Evolutionary conservation across 2,113 vertebrate genomes (phyloP).

Genomic region (Colossoma macropomum): DNA sequence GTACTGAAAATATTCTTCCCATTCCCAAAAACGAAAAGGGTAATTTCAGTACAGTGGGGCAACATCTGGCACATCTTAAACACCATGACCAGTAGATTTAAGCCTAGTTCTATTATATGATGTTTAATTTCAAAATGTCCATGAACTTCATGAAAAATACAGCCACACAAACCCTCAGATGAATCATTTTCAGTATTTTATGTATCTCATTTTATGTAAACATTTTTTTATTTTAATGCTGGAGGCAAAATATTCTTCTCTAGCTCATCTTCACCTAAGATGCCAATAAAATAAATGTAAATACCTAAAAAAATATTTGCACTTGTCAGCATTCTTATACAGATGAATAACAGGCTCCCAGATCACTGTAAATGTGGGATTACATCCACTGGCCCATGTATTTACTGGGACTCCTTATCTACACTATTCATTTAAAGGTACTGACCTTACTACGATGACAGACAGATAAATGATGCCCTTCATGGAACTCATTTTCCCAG

Average conservation of each 20-base stretch:
- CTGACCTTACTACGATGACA: background rate
- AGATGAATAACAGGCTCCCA: background rate
- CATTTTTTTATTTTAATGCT: too few species aligned
- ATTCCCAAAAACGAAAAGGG: background rate
- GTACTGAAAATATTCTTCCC: background rate
- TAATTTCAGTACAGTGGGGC: too few species aligned
- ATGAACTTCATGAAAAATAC: too few species aligned
- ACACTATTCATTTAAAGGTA: background rate
- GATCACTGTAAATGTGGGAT: background rate
- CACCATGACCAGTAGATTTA: background rate
- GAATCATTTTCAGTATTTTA: too few species aligned
- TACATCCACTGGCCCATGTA: background rate
- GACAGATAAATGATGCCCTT: background rate
- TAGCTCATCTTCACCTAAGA: too few species aligned
- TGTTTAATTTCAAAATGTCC: too few species aligned
- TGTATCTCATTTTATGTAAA: too few species aligned
- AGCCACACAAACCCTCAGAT: too few species aligned
- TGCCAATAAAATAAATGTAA: background rate
- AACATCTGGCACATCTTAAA: background rate
- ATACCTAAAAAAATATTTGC: background rate
- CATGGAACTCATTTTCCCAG: background rate
- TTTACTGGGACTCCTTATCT: background rate
- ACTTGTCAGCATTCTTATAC: background rate
- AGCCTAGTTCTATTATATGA: background rate
- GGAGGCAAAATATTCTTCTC: too few species aligned